Base-by-base conservation (phyloP, 2,797 vertebrate species). In the Microchirus variegatus region DNA sequence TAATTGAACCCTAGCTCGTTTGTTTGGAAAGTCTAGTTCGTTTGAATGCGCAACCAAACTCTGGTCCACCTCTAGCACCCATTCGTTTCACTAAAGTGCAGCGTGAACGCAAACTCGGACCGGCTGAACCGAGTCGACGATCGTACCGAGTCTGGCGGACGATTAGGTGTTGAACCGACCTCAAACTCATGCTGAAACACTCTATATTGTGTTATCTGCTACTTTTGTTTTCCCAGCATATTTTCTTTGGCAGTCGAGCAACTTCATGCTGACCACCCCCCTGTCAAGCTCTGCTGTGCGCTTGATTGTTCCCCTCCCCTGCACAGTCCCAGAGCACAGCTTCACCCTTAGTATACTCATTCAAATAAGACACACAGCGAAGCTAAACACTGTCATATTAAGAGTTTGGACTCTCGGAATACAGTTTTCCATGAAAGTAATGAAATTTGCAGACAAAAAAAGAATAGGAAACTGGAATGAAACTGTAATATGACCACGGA, bases 201-300 rank as follows among this genome's bases (percentile, higher is more conserved):
- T 49, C 48, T 66, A 36, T 52, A 2, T 45, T 64, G 10, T 22
- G 22, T 51, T 53, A 15, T 52, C n/a, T n/a, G 9, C 4, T n/a
- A 15, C 1, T 15, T 51, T 56, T 70, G 44, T 78, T 65, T 63
- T 70, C 36, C 46, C 48, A 55, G 17, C 2, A 5, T 75, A 15
- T 89, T 83, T 69, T 50, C 48, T 67, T 79, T 81, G 68, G 72
- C 72, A 66, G 15, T 14, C 12, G 10, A 51, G 5, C 45, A 56
- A 42, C 60, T 68, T 31, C 26, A 31, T 31, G 26, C 15, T 75
- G 57, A 82, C 41, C 77, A 82, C 41, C 77, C 55, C 58, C 16
- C 22, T 22, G 9, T 47, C 13, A 45, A 19, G 22, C 35, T 15
- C 3, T 40, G 59, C 53, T 65, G 5, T 38, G 12, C 31, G 8